phyloP scores from a whole-genome alignment of 2,797 vertebrate species.

The Phrynocephalus forsythii region DNA sequence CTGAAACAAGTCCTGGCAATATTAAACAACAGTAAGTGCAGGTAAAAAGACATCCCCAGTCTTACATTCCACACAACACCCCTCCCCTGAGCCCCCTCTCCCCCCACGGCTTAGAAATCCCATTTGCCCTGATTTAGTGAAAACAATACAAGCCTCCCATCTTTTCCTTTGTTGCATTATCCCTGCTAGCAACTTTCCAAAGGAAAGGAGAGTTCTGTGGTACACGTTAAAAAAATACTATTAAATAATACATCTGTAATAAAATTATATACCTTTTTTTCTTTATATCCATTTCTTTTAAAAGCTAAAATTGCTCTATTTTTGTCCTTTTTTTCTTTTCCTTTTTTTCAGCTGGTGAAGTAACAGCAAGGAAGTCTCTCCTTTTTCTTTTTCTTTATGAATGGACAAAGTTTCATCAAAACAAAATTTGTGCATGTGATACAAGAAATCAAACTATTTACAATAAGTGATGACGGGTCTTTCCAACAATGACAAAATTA shows the following conservation, averaged over 20 bases:
- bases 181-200: slow-evolving; percentile 30
- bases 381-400: slow-evolving; percentile 38
- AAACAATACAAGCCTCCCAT: slow-evolving; percentile 7
- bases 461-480: slow-evolving; percentile 41
- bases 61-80: slow-evolving; percentile 12
- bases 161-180: slow-evolving; percentile 27
- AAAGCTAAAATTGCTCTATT: slow-evolving; percentile 58
- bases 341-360: slow-evolving; percentile 63
- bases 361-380: slow-evolving; percentile 61
- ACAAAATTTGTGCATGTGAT: slow-evolving; percentile 52
- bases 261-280: slow-evolving; percentile 70
- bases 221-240: slow-evolving; percentile 69
- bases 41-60: slow-evolving; percentile 29
- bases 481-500: slow-evolving; percentile 54
- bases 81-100: background rate
- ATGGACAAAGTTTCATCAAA: slow-evolving; percentile 56
- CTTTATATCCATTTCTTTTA: slow-evolving; percentile 59
- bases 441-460: slow-evolving; percentile 66
- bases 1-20: slow-evolving; percentile 36
- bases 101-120: slow-evolving; percentile 36
- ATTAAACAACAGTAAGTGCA: slow-evolving; percentile 21
- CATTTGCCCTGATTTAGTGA: slow-evolving; percentile 47
- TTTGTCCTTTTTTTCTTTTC: slow-evolving; percentile 3
- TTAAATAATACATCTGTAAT: slow-evolving; percentile 76
- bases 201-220: slow-evolving; percentile 36